These are phyloP conservation scores for Sapajus apella DNA, from an alignment of 2,113 vertebrate genomes.

Conservation along the genomic window DNA sequence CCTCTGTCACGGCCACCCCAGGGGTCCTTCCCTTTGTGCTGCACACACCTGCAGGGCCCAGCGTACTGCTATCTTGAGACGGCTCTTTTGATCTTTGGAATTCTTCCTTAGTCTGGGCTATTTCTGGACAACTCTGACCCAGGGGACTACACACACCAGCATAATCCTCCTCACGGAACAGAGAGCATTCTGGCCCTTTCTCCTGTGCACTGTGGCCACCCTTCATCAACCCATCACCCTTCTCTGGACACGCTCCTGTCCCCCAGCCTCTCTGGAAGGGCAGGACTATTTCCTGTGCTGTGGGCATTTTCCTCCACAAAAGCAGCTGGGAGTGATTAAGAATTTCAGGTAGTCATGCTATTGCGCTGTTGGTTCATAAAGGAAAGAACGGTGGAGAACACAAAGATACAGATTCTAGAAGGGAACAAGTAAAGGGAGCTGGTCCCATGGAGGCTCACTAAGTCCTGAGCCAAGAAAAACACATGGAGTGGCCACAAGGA, in stretches of 20 bases:
- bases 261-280: background rate
- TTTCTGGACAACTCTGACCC: background rate
- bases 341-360: background rate
- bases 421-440: background rate
- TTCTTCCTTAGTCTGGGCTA: background rate
- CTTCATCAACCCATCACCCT: background rate
- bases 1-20: background rate
- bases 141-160: accelerated
- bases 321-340: background rate
- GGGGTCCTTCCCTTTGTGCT: background rate
- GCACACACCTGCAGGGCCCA: too few relatives aligned
- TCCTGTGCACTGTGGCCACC: background rate
- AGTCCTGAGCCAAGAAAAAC: background rate
- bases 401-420: background rate
- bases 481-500: background rate
- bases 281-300: background rate
- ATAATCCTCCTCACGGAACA: background rate
- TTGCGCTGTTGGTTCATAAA: background rate
- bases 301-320: background rate
- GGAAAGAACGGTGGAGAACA: background rate
- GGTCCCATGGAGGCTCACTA: background rate
- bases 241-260: background rate
- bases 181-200: too few relatives aligned
- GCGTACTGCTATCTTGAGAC: background rate
- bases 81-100: background rate